These are phyloP conservation scores for Drosophila birchii DNA, from an alignment of 2,888 invertebrate species.

Conservation along the genomic window DNA sequence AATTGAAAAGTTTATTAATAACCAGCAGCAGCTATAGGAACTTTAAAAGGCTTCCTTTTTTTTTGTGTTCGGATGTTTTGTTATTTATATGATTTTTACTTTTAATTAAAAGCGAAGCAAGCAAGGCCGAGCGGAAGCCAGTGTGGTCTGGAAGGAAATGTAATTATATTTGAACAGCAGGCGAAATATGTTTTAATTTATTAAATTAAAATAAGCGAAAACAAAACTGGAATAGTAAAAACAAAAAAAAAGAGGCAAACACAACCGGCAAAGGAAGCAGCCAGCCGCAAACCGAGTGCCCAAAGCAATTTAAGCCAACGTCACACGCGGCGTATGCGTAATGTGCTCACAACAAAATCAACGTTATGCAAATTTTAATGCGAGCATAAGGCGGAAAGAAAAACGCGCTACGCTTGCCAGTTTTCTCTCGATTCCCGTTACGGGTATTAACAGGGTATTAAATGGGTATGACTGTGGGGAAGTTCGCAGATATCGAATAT, in stretches of 20 bases:
- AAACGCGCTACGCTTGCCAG: conserved; percentile 43
- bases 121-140: conserved; percentile 10
- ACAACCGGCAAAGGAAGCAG: conserved; percentile 35
- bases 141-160: conserved; percentile 43
- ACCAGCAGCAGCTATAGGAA: conserved; percentile 41
- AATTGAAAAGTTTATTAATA: conserved; percentile 78
- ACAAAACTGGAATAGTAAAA: conserved; percentile 17
- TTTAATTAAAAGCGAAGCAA: conserved; percentile 68
- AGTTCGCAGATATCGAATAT: too few relatives aligned
- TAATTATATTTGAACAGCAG: conserved; percentile 74
- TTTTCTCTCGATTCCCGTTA: conserved; percentile 32
- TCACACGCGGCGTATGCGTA: conserved; percentile 56
- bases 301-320: conserved; percentile 41
- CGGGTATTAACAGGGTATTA: conserved; percentile 12
- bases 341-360: conserved; percentile 56
- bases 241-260: conserved; percentile 18
- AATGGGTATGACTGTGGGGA: background rate
- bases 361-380: conserved; percentile 73
- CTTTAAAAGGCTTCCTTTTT: conserved; percentile 52
- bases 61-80: conserved; percentile 3
- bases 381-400: conserved; percentile 57
- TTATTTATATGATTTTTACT: conserved; percentile 41
- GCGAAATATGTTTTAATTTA: conserved; percentile 77
- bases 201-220: conserved; percentile 69
- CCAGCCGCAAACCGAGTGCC: conserved; percentile 46